Evolutionary conservation across 2,797 vertebrate species (phyloP).

Genomic region (Poeciliopsis infans): DNA sequence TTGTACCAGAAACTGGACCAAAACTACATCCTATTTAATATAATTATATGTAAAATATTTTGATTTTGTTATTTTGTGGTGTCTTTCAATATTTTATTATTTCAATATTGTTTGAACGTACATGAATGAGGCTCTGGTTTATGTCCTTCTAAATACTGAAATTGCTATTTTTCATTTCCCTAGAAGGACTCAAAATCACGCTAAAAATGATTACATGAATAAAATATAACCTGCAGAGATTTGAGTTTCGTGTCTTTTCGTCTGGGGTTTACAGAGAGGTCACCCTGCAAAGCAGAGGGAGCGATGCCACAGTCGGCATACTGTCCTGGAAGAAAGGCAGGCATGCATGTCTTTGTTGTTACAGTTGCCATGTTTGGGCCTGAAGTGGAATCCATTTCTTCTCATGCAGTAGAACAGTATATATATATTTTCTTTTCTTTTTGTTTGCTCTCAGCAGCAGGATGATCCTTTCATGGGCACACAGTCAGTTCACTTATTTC

Average conservation of each 20-base stretch:
- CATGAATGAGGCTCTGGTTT: slow-evolving; percentile 13
- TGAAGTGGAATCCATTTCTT: slow-evolving; percentile 64
- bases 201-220: slow-evolving; percentile 65
- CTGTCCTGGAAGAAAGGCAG: slow-evolving; percentile 41
- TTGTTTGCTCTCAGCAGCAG: slow-evolving; percentile 51
- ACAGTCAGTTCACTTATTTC: slow-evolving; percentile 34
- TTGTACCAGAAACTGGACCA: too few species aligned
- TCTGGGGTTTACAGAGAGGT: slow-evolving; percentile 52
- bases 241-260: slow-evolving; percentile 57
- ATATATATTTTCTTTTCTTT: slow-evolving; percentile 55
- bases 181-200: slow-evolving; percentile 58
- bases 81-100: slow-evolving; percentile 46
- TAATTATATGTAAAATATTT: too few species aligned
- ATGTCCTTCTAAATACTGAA: neutral
- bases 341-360: slow-evolving; percentile 56
- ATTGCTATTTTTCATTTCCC: neutral
- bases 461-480: slow-evolving; percentile 38
- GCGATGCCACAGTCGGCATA: slow-evolving; percentile 44
- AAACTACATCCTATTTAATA: too few species aligned
- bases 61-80: too few species aligned
- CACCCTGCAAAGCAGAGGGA: slow-evolving; percentile 36
- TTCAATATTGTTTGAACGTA: slow-evolving; percentile 31
- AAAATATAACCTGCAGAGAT: slow-evolving; percentile 61
- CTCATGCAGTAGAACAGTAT: slow-evolving; percentile 26
- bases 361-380: slow-evolving; percentile 69